Percentiles rank a stretch among this genome's conserved stretches.
Conservation (phyloP, 2,888 invertebrate species). For the Caenorhabditis imperialis region DNA sequence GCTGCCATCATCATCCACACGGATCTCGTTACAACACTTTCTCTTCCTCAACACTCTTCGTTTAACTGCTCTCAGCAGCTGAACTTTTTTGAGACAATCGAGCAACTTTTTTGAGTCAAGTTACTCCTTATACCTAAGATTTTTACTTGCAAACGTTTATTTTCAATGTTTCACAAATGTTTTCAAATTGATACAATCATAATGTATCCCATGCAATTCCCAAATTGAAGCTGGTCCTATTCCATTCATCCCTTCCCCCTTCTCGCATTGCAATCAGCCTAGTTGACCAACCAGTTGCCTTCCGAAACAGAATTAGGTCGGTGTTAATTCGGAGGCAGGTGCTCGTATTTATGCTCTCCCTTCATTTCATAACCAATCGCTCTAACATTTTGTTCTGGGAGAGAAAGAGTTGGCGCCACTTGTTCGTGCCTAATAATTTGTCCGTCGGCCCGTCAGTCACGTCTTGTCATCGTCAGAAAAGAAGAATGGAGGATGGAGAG, state of each 20-base stretch:
- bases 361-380: constrained; percentile 7
- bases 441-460: constrained; percentile 22
- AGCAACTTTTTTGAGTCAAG: background rate
- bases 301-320: constrained; percentile 10
- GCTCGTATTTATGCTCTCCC: background rate
- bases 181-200: no score
- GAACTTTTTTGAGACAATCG: background rate
- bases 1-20: background rate
- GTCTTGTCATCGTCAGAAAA: background rate
- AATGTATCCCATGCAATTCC: no score
- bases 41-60: constrained; percentile 2
- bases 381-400: no score
- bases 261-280: constrained; percentile 4
- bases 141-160: no score
- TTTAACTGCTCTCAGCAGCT: background rate
- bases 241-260: no score
- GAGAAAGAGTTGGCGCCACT: constrained; percentile 15
- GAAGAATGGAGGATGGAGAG: background rate
- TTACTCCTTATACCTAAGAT: no score
- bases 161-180: no score
- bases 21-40: constrained; percentile 44
- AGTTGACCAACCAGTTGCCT: constrained; percentile 7
- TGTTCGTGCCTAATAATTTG: constrained; percentile 26
- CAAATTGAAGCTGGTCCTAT: no score
- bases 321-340: constrained; percentile 16